Percentiles rank a stretch among this genome's conserved stretches.
Conservation (phyloP, 2,113 vertebrate genomes). For the Chaetodon trifascialis region DNA sequence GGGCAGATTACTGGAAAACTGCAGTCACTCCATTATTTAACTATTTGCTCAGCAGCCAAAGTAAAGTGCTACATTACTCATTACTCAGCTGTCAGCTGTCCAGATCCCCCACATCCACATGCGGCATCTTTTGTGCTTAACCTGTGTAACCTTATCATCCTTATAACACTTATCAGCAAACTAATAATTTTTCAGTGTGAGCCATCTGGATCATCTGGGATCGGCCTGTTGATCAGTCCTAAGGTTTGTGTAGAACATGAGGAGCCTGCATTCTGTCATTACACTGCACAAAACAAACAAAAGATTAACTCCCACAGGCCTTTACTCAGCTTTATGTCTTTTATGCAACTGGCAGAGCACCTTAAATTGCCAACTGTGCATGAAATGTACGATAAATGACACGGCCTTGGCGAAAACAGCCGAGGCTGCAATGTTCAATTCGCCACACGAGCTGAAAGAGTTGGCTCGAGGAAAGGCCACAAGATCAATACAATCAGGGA, state of each 20-base stretch:
- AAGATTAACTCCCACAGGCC: neutral
- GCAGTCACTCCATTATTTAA: neutral
- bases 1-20: neutral
- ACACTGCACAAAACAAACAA: neutral
- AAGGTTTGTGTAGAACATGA: neutral
- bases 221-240: neutral
- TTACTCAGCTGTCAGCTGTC: neutral
- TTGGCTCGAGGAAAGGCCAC: neutral
- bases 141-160: too few species aligned
- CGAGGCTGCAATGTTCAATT: neutral
- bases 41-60: neutral
- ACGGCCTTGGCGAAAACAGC: neutral
- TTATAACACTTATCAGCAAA: neutral
- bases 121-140: neutral
- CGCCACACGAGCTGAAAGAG: neutral
- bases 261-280: neutral
- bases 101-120: neutral
- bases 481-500: neutral
- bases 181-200: neutral
- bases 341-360: constrained; percentile 15
- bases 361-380: neutral
- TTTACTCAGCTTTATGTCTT: neutral
- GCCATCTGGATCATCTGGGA: neutral
- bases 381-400: constrained; percentile 17
- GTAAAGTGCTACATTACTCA: neutral